Base-by-base conservation (phyloP, 2,888 invertebrate genomes). In the Caenorhabditis angaria region DNA sequence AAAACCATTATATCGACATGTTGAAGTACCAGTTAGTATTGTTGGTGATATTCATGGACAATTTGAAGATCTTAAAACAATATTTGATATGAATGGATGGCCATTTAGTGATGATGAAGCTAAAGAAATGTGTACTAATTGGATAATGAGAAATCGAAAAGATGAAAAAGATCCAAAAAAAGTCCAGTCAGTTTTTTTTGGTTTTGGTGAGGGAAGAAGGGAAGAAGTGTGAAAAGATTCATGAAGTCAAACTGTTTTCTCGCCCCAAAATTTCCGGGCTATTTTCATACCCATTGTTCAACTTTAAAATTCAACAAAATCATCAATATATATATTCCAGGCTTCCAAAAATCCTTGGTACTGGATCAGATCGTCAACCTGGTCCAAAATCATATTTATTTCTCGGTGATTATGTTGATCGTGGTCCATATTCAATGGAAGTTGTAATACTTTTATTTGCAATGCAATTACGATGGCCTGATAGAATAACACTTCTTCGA, bases 11-110 rank as follows among this genome's bases (percentile, higher is more conserved):
- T 74, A 74, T 59, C 47, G 65, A 58, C 41, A 82, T 73, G 95
- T 99, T 56, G 93, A 93, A 81, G 94, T 95, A 72, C 97, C 97
- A 79, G 97, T 99, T 80, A 97, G 97, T 59, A 95, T 99, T 70
- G 97, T 97, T 89, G 97, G 97, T 29, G 97, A 99, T 89, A 97
- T 99, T 88, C 97, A 99, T 90, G 97, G 97, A 69, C 97, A 96
- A 92, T 96, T 95, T 61, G 80, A 81, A 35, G 83, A 83, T 68
- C 69, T 83, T 59, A 68, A 77, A 22, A 76, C 75, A 35, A 65
- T 84, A 63, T 78, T 84, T 70, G 70, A 72, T 56, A 76, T 82
- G 68, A 83, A 84, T 57, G 84, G 84, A 47, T 77, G 63, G 61
- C 77, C 77, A 28, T 63, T 65, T 20, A 65, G 57, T 32, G 69